Evolutionary conservation across 2,113 vertebrate species (phyloP).

Genomic region (Alectura lathami): DNA sequence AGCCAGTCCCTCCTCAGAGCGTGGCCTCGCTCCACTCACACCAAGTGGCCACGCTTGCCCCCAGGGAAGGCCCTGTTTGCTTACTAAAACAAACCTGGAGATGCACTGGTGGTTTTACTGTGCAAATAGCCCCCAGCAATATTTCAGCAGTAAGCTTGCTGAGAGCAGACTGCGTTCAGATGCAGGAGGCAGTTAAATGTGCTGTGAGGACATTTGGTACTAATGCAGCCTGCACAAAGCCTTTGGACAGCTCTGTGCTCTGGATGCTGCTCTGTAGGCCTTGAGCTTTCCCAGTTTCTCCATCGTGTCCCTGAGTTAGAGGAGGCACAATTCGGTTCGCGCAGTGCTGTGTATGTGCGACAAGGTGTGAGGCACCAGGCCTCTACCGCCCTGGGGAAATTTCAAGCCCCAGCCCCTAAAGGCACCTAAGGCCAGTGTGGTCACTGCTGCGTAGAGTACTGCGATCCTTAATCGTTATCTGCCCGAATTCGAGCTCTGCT

Average conservation of each 20-base stretch:
- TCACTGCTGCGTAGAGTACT: background rate
- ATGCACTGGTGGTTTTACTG: background rate
- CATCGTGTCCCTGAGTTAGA: fast-evolving
- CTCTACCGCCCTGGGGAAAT: background rate
- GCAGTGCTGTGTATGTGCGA: background rate
- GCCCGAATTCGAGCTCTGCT: background rate
- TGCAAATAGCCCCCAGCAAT: background rate
- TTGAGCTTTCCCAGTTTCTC: background rate
- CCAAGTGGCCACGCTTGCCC: background rate
- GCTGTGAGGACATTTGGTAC: background rate
- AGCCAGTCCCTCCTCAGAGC: slow-evolving; percentile 34
- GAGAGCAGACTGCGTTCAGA: background rate
- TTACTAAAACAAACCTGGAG: background rate
- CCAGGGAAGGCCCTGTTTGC: background rate
- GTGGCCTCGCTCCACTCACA: fast-evolving
- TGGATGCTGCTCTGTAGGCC: background rate
- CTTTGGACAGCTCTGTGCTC: background rate
- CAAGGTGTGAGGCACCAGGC: background rate
- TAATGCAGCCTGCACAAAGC: background rate
- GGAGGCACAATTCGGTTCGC: background rate
- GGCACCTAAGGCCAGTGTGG: background rate
- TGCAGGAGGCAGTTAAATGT: background rate
- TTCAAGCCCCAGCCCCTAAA: background rate
- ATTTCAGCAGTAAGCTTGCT: background rate
- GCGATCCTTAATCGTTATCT: background rate